A percentile compares a stretch with the other conserved stretches of the same genome.
Conservation (phyloP, 30 jellyfish, hydroid and myxozoan species). For the Mastigias papua region DNA sequence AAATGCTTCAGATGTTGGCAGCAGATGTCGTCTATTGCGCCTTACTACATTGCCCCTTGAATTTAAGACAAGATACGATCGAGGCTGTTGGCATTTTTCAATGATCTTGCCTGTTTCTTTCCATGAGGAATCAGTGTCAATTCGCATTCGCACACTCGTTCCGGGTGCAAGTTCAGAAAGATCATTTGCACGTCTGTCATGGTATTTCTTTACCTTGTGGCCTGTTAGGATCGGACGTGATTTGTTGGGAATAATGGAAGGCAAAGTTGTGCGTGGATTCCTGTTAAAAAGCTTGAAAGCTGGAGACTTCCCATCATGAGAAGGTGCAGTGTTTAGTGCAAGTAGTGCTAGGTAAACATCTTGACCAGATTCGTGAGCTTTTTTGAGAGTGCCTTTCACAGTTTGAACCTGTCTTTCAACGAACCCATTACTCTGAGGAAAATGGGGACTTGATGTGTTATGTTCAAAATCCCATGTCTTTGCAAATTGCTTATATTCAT, state of each 20-base stretch:
- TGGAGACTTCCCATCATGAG: constrained; percentile 52
- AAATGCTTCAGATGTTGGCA: constrained; percentile 37
- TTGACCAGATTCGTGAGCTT: constrained; percentile 68
- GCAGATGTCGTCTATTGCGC: constrained; percentile 59
- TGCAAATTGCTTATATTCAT: constrained; percentile 48
- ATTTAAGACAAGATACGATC: constrained; percentile 50
- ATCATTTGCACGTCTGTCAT: constrained; percentile 48
- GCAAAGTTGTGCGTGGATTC: constrained; percentile 63
- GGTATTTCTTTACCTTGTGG: constrained; percentile 55
- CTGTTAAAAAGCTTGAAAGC: constrained; percentile 56
- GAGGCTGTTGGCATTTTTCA: constrained; percentile 64
- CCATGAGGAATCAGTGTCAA: constrained; percentile 52
- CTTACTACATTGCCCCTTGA: constrained; percentile 65
- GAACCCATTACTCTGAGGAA: constrained; percentile 74
- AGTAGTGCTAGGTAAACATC: constrained; percentile 69
- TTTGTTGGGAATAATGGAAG: constrained; percentile 54
- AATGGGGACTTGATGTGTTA: constrained; percentile 55
- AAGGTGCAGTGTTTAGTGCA: constrained; percentile 51
- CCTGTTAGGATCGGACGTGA: constrained; percentile 25
- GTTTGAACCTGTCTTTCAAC: constrained; percentile 77
- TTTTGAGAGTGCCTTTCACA: constrained; percentile 77
- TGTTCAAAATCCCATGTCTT: constrained; percentile 73
- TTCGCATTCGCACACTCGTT: constrained; percentile 47
- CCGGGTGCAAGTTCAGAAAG: constrained; percentile 57
- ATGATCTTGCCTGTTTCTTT: constrained; percentile 55